Evolutionary conservation across 1,140 invertebrate genomes (phyloP), one percentile per base, ranked within the genome.

Genomic region (Eciton burchellii): DNA sequence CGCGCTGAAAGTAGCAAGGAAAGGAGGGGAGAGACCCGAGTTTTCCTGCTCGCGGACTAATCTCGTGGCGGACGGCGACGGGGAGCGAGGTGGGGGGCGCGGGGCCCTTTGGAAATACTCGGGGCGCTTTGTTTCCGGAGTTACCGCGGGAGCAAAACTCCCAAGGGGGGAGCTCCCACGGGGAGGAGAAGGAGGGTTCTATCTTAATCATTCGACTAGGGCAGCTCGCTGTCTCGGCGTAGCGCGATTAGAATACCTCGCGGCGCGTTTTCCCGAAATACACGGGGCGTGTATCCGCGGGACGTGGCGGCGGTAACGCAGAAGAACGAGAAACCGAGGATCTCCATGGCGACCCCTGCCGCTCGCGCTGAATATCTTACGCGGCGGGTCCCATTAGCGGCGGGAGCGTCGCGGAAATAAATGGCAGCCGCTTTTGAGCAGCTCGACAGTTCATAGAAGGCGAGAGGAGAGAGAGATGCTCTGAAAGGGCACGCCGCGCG

Each of bases 51-150:
- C 66, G 60, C 62, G 60, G 70, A 52, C 72, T 88, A 88, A 89
- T 84, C 83, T 84, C 84, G 76, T 70, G 68, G 83, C n/a, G n/a
- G n/a, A n/a, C n/a, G n/a, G n/a, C n/a, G n/a, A n/a, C n/a, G n/a
- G n/a, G n/a, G n/a, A n/a, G n/a, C n/a, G n/a, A n/a, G n/a, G n/a
- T n/a, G 82, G 84, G 62, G 59, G 59, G 56, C 81, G 82, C n/a
- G n/a, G n/a, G n/a, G 81, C 70, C 66, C 70, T 90, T 84, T 88
- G 76, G 84, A 89, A 88, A 89, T 90, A 88, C 73, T 90, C 88
- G 49, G 84, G 71, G 19, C 74, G 84, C 89, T 88, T 90, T 87
- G 87, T 90, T 35, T 35, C 81, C 66, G 52, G 82, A 90, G 83
- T 88, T 89, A 74, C 70, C 43, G 71, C 79, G 68, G 76, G 62